Evolutionary conservation across 2,113 vertebrate species (phyloP).

Genomic region (Tragelaphus strepsiceros): DNA sequence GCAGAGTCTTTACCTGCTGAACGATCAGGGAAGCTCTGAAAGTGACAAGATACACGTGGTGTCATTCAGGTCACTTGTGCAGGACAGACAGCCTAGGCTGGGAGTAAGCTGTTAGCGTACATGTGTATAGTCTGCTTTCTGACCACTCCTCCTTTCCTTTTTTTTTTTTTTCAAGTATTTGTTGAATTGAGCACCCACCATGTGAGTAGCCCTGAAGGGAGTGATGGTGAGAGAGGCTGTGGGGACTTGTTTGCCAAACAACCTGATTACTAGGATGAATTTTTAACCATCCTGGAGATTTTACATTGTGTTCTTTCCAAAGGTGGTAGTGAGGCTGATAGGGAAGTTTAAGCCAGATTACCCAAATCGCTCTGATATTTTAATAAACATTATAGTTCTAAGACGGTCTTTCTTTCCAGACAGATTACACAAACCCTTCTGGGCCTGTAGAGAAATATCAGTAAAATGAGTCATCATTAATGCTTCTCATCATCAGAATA

Average conservation of each 20-base stretch:
- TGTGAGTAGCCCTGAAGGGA: not conserved
- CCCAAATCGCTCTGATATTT: not conserved
- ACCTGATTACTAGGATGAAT: not conserved
- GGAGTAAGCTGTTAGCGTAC: no score
- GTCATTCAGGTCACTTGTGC: not conserved
- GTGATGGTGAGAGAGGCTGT: fast-evolving
- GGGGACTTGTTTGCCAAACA: not conserved
- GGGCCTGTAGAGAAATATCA: not conserved
- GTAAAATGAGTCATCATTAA: not conserved
- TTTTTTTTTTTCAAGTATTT: not conserved
- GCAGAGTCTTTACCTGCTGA: not conserved
- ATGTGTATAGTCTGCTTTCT: not conserved
- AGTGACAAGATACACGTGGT: not conserved
- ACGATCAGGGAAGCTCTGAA: not conserved
- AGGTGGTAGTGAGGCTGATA: not conserved
- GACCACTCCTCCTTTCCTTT: not conserved
- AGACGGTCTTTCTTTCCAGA: not conserved
- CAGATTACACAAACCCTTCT: not conserved
- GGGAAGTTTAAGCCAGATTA: not conserved
- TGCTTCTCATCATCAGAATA: not conserved
- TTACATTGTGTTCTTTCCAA: not conserved
- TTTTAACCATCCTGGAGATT: not conserved
- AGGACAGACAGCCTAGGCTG: not conserved
- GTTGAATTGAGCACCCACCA: not conserved
- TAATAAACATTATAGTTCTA: not conserved